These are phyloP conservation scores for Lasiommata megera DNA, from an alignment of 2,888 invertebrate genomes.

Conservation along the genomic window DNA sequence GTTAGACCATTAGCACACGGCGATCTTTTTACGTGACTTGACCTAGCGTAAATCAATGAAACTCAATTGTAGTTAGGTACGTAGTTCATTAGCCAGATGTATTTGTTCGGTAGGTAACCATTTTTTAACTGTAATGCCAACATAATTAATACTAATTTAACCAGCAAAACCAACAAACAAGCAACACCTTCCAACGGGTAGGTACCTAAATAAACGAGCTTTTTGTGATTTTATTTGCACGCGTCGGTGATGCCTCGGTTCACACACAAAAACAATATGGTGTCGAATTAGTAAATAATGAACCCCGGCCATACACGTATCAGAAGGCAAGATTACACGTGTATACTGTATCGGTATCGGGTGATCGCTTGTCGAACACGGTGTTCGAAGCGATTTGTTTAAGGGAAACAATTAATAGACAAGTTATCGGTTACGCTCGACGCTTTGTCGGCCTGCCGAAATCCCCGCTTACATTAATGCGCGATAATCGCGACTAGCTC, in stretches of 20 bases:
- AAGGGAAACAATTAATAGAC: slow-evolving; percentile 73
- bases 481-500: slow-evolving; percentile 57
- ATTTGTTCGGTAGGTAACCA: no score
- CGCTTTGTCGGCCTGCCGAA: slow-evolving; percentile 77
- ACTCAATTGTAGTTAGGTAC: no score
- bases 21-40: no score
- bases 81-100: no score
- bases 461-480: slow-evolving; percentile 71
- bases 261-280: slow-evolving; percentile 28
- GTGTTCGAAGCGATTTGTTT: slow-evolving; percentile 51
- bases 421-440: slow-evolving; percentile 56
- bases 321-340: slow-evolving; percentile 52
- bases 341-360: slow-evolving; percentile 52
- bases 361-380: slow-evolving; percentile 64
- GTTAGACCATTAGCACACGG: no score
- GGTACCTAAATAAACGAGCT: no score
- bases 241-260: not conserved
- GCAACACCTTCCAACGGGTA: no score
- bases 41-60: no score
- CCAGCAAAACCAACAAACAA: no score
- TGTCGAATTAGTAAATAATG: slow-evolving; percentile 41
- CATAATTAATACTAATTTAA: no score
- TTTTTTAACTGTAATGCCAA: no score
- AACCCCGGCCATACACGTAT: slow-evolving; percentile 31
- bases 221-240: not conserved